A percentile compares a stretch with the other conserved stretches of the same genome.
Evolutionary conservation across 2,797 vertebrate species (phyloP).

Genomic region (Sebastes dallii): DNA sequence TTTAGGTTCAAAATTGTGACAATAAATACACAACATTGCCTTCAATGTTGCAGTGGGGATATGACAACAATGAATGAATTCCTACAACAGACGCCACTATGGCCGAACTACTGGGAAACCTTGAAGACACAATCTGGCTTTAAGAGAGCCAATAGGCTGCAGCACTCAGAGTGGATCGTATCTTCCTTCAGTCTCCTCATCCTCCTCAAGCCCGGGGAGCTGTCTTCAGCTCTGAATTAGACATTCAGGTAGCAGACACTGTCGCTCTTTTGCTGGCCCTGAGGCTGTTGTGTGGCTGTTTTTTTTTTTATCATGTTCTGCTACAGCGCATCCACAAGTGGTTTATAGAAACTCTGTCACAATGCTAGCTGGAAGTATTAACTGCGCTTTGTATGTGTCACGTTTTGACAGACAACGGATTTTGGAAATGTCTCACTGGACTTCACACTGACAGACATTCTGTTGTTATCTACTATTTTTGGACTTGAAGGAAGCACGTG

Average conservation of each 20-base stretch:
- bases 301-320: conserved; percentile 29
- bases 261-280: conserved; percentile 11
- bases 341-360: conserved; percentile 12
- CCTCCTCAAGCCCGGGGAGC: conserved; percentile 14
- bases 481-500: background rate
- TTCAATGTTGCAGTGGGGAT: background rate
- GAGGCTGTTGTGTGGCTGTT: conserved; percentile 31
- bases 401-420: background rate
- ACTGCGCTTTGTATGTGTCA: background rate
- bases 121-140: background rate
- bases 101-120: background rate
- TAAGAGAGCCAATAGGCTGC: background rate
- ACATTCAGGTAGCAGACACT: conserved; percentile 40
- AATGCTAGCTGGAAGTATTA: background rate
- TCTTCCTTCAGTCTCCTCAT: background rate
- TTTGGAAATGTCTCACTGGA: background rate
- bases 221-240: conserved; percentile 50
- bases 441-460: background rate
- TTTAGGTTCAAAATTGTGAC: fast-evolving
- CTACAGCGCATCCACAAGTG: conserved; percentile 37
- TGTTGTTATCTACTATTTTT: background rate
- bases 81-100: background rate
- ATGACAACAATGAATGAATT: background rate
- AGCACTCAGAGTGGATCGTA: background rate
- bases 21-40: background rate